phyloP scores from a whole-genome alignment of 2,888 invertebrate genomes.

The Achlya flavicornis region DNA sequence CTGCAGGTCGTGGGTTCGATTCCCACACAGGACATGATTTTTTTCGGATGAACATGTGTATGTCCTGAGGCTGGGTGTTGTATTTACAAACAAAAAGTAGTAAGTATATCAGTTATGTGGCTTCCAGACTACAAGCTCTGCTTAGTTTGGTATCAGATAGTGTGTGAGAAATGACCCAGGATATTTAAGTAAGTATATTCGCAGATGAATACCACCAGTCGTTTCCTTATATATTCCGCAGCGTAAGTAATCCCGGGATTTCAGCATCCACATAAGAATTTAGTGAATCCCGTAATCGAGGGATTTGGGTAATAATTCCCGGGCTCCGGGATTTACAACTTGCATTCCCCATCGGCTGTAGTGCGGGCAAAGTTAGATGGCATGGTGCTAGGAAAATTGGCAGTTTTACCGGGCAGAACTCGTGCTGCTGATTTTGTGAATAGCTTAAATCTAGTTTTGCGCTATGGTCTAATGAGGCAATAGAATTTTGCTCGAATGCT shows the following conservation, averaged over 20 bases:
- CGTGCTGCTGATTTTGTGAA: background rate
- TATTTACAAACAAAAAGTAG: too few relatives aligned
- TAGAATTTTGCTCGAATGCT: background rate
- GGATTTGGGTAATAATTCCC: conserved; percentile 32
- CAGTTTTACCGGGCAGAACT: background rate
- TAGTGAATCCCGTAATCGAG: conserved; percentile 33
- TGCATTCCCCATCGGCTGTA: conserved; percentile 23
- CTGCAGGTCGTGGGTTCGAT: too few relatives aligned
- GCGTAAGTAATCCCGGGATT: background rate
- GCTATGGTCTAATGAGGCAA: background rate
- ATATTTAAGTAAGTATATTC: background rate
- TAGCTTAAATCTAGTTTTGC: background rate
- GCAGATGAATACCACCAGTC: background rate
- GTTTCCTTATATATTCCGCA: too few relatives aligned
- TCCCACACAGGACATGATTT: too few relatives aligned
- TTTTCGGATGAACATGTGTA: too few relatives aligned
- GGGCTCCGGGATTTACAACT: conserved; percentile 21
- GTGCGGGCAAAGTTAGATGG: conserved; percentile 31
- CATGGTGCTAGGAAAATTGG: conserved; percentile 13
- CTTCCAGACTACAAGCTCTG: too few relatives aligned
- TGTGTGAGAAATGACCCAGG: too few relatives aligned
- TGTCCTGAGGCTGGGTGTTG: too few relatives aligned
- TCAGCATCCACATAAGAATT: conserved; percentile 32
- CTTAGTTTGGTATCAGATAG: too few relatives aligned
- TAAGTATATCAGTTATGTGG: too few relatives aligned